Evolutionary conservation across 2,113 vertebrate species (phyloP).

Genomic region (Bos javanicus): DNA sequence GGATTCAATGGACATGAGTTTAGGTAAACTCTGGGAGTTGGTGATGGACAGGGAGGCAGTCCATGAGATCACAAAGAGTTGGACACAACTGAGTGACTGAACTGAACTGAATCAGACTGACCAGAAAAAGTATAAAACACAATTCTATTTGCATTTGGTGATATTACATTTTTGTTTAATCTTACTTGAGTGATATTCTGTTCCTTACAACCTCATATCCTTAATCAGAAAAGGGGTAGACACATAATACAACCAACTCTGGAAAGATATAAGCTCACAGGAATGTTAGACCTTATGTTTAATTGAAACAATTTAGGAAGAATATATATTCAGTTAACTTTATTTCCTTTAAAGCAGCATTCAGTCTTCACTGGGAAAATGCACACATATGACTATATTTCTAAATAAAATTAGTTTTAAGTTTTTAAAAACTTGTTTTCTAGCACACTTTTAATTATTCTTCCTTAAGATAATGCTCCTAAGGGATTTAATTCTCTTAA

Average conservation of each 20-base stretch:
- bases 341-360: conserved; percentile 7
- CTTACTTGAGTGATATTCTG: background rate
- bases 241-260: background rate
- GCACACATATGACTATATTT: background rate
- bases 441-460: background rate
- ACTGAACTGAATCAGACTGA: background rate
- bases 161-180: background rate
- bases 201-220: background rate
- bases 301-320: background rate
- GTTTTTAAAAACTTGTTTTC: background rate
- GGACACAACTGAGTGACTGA: no score
- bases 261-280: background rate
- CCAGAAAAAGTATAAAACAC: background rate
- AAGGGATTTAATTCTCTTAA: background rate
- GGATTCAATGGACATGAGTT: no score
- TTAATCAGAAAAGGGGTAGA: background rate
- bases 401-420: background rate
- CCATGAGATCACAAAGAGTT: no score
- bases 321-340: background rate
- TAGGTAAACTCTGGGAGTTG: no score
- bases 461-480: background rate
- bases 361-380: background rate
- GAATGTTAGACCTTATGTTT: background rate
- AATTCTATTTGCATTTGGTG: background rate
- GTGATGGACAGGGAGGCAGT: no score